These are phyloP conservation scores for Deroptyus accipitrinus DNA, from an alignment of 2,113 vertebrate species.

Conservation along the genomic window DNA sequence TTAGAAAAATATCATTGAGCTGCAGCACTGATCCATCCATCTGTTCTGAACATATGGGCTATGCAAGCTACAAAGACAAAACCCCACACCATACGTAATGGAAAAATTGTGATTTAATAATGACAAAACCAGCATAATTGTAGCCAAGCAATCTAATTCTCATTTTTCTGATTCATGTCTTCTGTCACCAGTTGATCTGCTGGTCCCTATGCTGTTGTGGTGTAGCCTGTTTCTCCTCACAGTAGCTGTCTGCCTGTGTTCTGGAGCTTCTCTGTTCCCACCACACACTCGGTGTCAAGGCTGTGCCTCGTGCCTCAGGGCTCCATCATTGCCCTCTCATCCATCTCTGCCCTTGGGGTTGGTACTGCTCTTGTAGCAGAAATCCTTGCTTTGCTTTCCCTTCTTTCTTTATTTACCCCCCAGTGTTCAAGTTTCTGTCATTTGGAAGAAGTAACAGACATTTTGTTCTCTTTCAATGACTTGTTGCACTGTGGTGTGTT, in stretches of 20 bases:
- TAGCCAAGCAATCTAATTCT: not conserved
- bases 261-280: not conserved
- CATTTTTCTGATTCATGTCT: not conserved
- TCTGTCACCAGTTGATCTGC: not conserved
- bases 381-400: not conserved
- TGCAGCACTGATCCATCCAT: not conserved
- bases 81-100: not conserved
- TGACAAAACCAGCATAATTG: not conserved
- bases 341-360: not conserved
- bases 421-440: not conserved
- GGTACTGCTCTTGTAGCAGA: not conserved
- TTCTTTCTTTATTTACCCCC: not conserved
- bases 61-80: not conserved
- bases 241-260: not conserved
- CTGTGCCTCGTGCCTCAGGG: not conserved
- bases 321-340: fast-evolving
- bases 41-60: not conserved
- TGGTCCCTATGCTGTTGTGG: fast-evolving
- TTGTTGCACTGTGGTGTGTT: fast-evolving
- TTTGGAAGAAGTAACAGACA: not conserved
- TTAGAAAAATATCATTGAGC: not conserved
- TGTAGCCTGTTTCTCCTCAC: not conserved
- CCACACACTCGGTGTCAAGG: not conserved
- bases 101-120: not conserved
- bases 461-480: not conserved